Percentiles rank a stretch among this genome's conserved stretches.
Conservation (phyloP, 2,113 vertebrate genomes). For the Atrichornis clamosus region DNA sequence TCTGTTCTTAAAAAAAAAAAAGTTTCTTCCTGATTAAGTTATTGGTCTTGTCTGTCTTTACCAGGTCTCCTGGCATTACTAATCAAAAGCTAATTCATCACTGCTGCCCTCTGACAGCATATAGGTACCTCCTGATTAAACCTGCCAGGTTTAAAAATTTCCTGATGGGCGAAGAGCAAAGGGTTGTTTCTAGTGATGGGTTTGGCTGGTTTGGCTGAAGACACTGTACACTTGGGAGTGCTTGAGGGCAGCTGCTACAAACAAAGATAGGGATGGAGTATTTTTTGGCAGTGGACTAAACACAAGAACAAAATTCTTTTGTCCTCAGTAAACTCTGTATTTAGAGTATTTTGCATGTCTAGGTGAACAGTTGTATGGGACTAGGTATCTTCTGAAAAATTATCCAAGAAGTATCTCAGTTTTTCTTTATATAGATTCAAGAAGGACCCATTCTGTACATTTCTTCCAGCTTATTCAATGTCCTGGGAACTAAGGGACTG, state of each 20-base stretch:
- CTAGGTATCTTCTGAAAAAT: neutral
- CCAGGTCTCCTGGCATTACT: neutral
- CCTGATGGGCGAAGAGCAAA: neutral
- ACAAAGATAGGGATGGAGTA: neutral
- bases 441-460: neutral
- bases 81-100: neutral
- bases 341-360: neutral
- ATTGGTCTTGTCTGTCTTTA: neutral
- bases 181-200: neutral
- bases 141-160: neutral
- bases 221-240: neutral
- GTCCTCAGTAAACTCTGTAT: neutral
- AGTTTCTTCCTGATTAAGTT: neutral
- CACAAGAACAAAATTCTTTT: neutral
- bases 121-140: neutral
- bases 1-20: neutral
- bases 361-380: neutral
- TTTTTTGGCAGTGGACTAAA: neutral
- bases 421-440: neutral
- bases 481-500: neutral
- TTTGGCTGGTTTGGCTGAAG: neutral
- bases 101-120: neutral
- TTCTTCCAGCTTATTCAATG: neutral
- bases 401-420: neutral
- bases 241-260: neutral